phyloP scores from a whole-genome alignment of 1,140 invertebrate genomes.

The Temnothorax curvispinosus region DNA sequence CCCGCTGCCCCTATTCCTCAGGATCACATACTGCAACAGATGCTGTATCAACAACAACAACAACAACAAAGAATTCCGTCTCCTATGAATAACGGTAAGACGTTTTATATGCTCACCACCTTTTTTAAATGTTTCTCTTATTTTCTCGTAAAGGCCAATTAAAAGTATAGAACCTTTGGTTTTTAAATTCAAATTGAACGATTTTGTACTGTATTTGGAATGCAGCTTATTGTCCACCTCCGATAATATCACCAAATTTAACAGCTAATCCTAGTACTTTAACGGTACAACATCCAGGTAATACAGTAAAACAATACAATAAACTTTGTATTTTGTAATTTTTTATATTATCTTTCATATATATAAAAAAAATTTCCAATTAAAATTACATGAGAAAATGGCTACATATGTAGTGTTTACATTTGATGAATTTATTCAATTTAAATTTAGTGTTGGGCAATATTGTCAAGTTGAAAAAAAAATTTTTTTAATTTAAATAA shows the following conservation, averaged over 20 bases:
- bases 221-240: constrained; percentile 88
- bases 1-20: constrained; percentile 77
- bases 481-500: too few species aligned
- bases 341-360: neutral
- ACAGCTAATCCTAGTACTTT: constrained; percentile 88
- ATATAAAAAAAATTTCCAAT: neutral
- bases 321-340: constrained; percentile 17
- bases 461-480: constrained; percentile 17
- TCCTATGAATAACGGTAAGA: constrained; percentile 85
- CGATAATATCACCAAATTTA: constrained; percentile 88
- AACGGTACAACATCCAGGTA: constrained; percentile 88
- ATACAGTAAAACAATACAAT: constrained; percentile 71
- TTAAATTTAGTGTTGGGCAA: neutral
- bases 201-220: constrained; percentile 76
- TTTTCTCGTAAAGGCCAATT: neutral
- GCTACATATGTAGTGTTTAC: neutral
- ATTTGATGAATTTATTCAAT: neutral
- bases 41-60: constrained; percentile 81
- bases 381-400: neutral
- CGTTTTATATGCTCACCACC: neutral
- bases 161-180: neutral
- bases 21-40: constrained; percentile 84
- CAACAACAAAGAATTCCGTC: constrained; percentile 85
- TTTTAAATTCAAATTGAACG: constrained; percentile 46
- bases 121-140: neutral